phyloP scores from a whole-genome alignment of 2,888 invertebrate species.

The Boloria selene region DNA sequence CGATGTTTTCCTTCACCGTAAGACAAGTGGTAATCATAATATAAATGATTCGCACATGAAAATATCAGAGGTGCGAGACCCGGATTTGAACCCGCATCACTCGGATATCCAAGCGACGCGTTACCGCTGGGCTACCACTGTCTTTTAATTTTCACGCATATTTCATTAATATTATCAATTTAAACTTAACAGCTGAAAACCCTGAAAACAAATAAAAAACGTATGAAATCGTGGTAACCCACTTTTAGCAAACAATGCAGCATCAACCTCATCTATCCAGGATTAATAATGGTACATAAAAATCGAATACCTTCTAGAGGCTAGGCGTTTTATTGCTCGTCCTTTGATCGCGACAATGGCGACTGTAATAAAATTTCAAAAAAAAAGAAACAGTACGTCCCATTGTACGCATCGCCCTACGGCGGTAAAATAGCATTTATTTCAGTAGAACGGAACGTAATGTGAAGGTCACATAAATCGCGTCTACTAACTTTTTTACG shows the following conservation, averaged over 20 bases:
- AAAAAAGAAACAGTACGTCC: constrained; percentile 51
- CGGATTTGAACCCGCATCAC: too few relatives aligned
- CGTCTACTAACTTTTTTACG: constrained; percentile 58
- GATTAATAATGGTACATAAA: constrained; percentile 47
- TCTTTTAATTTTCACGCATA: too few relatives aligned
- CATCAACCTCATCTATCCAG: constrained; percentile 40
- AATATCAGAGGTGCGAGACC: too few relatives aligned
- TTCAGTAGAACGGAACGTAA: constrained; percentile 48
- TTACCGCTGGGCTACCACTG: too few relatives aligned
- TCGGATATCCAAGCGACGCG: too few relatives aligned
- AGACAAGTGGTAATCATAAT: too few relatives aligned
- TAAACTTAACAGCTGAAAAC: too few relatives aligned
- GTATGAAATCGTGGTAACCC: constrained; percentile 6
- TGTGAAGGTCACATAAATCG: constrained; percentile 55
- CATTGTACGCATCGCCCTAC: constrained; percentile 55
- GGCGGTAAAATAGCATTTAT: constrained; percentile 50
- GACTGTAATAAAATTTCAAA: constrained; percentile 53
- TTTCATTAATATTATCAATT: too few relatives aligned
- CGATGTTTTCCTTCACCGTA: too few relatives aligned
- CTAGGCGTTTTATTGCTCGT: constrained; percentile 51
- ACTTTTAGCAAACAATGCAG: constrained; percentile 40
- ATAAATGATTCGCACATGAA: too few relatives aligned
- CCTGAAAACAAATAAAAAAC: too few relatives aligned
- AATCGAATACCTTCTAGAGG: constrained; percentile 45
- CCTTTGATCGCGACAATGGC: constrained; percentile 54